Percentiles rank a stretch among this genome's conserved stretches.
phyloP scores from a whole-genome alignment of 2,797 vertebrate species.

The Megaceryle alcyon region DNA sequence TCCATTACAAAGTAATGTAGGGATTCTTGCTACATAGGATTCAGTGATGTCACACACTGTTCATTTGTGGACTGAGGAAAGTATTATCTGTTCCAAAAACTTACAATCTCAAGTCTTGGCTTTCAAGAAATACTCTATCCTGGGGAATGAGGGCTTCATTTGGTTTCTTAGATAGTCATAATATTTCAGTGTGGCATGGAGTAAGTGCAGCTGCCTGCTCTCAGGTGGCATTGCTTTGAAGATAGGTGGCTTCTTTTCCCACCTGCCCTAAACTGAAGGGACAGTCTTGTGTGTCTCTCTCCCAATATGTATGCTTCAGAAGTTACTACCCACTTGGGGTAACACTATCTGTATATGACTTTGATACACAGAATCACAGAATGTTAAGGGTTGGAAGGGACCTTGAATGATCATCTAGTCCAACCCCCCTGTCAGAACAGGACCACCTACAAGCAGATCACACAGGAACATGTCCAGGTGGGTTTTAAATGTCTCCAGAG shows the following conservation, averaged over 20 bases:
- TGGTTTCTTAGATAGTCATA: constrained; percentile 2
- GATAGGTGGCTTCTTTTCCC: background rate
- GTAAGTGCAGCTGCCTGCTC: background rate
- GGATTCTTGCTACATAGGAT: background rate
- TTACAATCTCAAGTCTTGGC: background rate
- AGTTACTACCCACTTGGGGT: background rate
- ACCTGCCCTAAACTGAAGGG: background rate
- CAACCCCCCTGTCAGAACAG: too few species aligned
- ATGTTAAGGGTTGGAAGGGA: too few species aligned
- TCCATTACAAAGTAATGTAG: background rate
- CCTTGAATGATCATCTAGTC: too few species aligned
- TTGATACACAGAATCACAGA: background rate
- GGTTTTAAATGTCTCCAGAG: too few species aligned
- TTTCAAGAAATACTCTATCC: background rate
- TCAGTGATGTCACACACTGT: background rate
- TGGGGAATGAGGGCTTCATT: background rate
- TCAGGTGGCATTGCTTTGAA: background rate
- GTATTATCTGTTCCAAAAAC: background rate
- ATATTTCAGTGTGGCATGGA: background rate
- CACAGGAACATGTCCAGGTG: too few species aligned
- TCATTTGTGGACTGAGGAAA: background rate
- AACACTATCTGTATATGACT: background rate
- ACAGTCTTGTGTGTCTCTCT: background rate
- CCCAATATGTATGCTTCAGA: background rate
- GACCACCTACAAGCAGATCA: too few species aligned